These are phyloP conservation scores for Rhagonycha fulva DNA, from an alignment of 2,888 invertebrate genomes.

Conservation along the genomic window DNA sequence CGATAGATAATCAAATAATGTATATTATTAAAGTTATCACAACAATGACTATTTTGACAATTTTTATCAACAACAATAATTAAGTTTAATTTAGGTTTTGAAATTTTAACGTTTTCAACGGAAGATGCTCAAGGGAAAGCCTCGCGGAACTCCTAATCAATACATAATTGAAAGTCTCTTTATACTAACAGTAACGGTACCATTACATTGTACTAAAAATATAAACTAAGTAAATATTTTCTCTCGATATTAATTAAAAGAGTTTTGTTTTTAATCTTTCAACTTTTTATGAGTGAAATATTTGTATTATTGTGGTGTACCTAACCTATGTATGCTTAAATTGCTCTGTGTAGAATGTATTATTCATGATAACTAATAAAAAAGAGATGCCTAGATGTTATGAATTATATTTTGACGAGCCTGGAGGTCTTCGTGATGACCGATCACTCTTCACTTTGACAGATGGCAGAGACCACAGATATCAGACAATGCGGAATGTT, in stretches of 20 bases:
- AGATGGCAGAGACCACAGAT: constrained; percentile 51
- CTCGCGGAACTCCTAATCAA: background rate
- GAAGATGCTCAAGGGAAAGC: background rate
- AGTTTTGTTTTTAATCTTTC: background rate
- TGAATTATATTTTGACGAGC: constrained; percentile 37
- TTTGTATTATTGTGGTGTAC: background rate
- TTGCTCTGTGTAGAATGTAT: background rate
- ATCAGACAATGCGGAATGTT: constrained; percentile 50
- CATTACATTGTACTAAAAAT: too few relatives aligned
- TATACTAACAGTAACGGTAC: too few relatives aligned
- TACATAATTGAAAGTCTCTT: background rate
- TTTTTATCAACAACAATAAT: background rate
- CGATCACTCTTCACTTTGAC: constrained; percentile 55
- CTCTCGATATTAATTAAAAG: background rate
- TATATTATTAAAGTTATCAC: background rate
- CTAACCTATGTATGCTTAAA: background rate
- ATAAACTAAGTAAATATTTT: background rate
- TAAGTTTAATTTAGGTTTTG: background rate
- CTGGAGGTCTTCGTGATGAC: constrained; percentile 52
- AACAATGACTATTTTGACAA: background rate
- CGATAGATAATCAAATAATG: background rate
- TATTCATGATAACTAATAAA: background rate
- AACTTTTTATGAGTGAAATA: background rate
- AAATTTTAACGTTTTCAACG: background rate
- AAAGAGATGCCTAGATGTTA: constrained; percentile 7